Percentiles rank a stretch among this genome's conserved stretches.
Conservation (phyloP, 2,888 invertebrate species). For the Melipona beecheii region DNA sequence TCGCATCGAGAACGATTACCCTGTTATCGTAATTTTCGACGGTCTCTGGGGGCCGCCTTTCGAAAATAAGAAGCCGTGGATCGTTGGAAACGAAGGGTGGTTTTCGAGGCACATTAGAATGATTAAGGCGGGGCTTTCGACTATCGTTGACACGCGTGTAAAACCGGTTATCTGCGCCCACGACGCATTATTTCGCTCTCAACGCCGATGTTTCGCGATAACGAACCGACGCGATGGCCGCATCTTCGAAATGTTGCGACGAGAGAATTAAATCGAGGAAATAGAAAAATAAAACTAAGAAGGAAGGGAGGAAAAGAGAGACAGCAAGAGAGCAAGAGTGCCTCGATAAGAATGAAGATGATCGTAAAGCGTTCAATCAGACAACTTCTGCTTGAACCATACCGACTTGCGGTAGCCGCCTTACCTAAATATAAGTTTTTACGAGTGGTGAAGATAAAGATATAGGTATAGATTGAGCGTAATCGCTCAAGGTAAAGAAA, state of each 20-base stretch:
- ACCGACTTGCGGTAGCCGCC: conserved; percentile 58
- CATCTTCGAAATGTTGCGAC: conserved; percentile 5
- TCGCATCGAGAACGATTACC: conserved; percentile 33
- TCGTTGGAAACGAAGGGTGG: too few relatives aligned
- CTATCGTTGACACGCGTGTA: conserved; percentile 64
- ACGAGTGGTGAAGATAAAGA: conserved; percentile 33
- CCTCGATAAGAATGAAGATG: not conserved
- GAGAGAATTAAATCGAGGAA: conserved; percentile 25
- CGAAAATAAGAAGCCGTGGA: conserved; percentile 32
- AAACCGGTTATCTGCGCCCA: conserved; percentile 66
- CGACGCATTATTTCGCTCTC: conserved; percentile 61
- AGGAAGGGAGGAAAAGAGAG: conserved; percentile 2
- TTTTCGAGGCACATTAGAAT: conserved; percentile 39
- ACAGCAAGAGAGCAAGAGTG: not conserved
- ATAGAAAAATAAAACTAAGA: not conserved
- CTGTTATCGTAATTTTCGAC: conserved; percentile 39
- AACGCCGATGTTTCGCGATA: conserved; percentile 66
- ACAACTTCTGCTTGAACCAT: conserved; percentile 65
- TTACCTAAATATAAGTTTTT: conserved; percentile 71
- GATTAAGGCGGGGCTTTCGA: conserved; percentile 59
- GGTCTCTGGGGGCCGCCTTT: not conserved
- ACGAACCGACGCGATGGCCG: conserved; percentile 52
- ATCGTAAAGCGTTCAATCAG: conserved; percentile 68
- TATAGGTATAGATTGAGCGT: not conserved
- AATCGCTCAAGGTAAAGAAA: not conserved